Base-by-base conservation (phyloP, 2,113 vertebrate genomes). In the Cyanoliseus patagonus region DNA sequence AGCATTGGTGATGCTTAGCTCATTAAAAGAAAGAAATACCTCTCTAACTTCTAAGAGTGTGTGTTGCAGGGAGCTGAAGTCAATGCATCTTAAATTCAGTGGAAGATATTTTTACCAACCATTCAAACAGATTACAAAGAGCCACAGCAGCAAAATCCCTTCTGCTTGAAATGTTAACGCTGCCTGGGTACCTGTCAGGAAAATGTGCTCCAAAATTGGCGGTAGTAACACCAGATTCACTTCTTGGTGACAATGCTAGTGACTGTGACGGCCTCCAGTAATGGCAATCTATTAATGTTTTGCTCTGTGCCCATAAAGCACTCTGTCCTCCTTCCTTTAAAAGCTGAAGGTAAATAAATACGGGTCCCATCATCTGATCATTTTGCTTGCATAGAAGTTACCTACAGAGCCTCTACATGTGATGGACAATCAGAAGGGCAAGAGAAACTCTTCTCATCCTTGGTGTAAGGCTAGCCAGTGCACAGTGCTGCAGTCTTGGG, bases 251-350 rank as follows among this genome's bases (percentile, higher is more conserved):
- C 75, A 90, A 9, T n/a, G 41, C 47, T 16, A 23, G 78, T 73
- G 84, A 49, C 57, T 61, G 62, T 61, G 81, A 82, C 57, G 67
- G 89, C 53, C 41, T 49, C 74, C 63, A 46, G 74, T 75, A 82
- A 79, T 90, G 78, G 66, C 82, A 82, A 30, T 57, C 73, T 62
- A 55, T 86, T 93, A 85, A 92, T 95, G 70, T 92, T 39, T 63
- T 75, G 42, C 55, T 88, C 66, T n/a, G 11, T 86, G 81, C 57
- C 74, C 4, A 1, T 76, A 66, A 92, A 91, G 47, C 42, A 30
- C 59, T 68, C 62, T 76, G 72, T 87, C 75, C 59, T 89, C 42
- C 66, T 90, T 78, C 74, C 33, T 10, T 87, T 94, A 91, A 90
- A 87, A 82, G 44, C 78, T 42, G 30, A 25, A 85, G 59, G 88